These are phyloP conservation scores for Melipona beecheii DNA, from an alignment of 2,888 invertebrate genomes.

Conservation along the genomic window DNA sequence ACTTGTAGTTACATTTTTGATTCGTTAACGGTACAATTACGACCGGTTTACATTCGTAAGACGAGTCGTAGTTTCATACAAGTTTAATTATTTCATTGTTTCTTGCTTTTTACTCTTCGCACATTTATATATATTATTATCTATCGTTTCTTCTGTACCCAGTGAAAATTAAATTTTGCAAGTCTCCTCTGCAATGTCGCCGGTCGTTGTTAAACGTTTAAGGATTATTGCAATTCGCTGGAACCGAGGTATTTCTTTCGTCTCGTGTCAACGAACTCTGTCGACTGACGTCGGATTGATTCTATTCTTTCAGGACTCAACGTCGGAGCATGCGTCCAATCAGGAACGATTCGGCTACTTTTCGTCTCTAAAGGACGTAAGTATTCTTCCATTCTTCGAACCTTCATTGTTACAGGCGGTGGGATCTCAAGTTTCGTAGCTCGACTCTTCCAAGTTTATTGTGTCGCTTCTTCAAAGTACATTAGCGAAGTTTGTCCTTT, in stretches of 20 bases:
- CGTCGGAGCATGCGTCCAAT: conserved; percentile 81
- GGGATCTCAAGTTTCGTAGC: conserved; percentile 57
- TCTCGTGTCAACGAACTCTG: neutral
- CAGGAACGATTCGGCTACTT: conserved; percentile 83
- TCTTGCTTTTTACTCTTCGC: too few relatives aligned
- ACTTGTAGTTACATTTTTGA: neutral
- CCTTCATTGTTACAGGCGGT: conserved; percentile 24
- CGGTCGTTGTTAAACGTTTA: too few relatives aligned
- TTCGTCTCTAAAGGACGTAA: conserved; percentile 82
- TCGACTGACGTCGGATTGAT: conserved; percentile 13
- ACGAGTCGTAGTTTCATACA: too few relatives aligned
- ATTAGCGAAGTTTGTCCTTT: conserved; percentile 63
- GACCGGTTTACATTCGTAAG: too few relatives aligned
- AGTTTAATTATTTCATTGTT: too few relatives aligned
- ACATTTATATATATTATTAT: too few relatives aligned
- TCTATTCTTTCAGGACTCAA: conserved; percentile 76
- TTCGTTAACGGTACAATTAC: too few relatives aligned
- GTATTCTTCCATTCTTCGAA: conserved; percentile 61
- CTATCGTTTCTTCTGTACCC: too few relatives aligned
- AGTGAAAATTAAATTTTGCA: too few relatives aligned
- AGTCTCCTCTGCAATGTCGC: too few relatives aligned
- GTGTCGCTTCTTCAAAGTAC: conserved; percentile 51
- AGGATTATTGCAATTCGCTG: too few relatives aligned
- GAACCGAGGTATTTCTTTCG: neutral
- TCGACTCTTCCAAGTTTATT: conserved; percentile 44